Evolutionary conservation across 2,113 vertebrate genomes (phyloP), one percentile per base, ranked within the genome.

Genomic region (Anthoscopus minutus): DNA sequence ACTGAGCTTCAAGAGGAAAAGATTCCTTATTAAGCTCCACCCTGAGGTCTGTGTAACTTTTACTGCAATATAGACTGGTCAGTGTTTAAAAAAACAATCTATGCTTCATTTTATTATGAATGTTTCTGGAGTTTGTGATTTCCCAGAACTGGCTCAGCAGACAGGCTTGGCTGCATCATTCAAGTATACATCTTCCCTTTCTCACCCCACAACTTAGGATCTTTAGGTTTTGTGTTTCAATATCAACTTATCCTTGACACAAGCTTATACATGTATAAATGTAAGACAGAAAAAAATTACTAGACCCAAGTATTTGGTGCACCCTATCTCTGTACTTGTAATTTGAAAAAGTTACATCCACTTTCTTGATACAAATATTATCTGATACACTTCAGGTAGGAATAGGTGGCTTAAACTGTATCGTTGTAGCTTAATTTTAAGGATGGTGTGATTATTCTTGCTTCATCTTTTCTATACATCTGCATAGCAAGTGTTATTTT

Each of bases 1-100:
- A 92, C 97, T 99, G 80, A 99, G 99, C 96, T 99, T 99, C 97
- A 99, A 99, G 97, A 99, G 99, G 96, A 99, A 99, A 92, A 97
- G 98, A 8, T 99, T 99, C 96, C 98, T 99, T 72, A 98, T 99
- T 96, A 99, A 99, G 82, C 98, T 99, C 51, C 99, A 99, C 91
- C 98, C 99, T 45, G 99, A 99, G 71, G 99, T 99, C 84, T 98
- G 99, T 96, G 99, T 99, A 95, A 87, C 98, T 98, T 83, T 89
- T 78, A 31, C 17, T 66, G 28, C 44, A 8, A 19, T 45, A 31
- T 42, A 38, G 14, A 24, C 38, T 78, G 61, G 13, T 58, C 60
- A 51, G 31, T 53, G 13, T 84, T 88, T 35, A 9, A 81, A 86
- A 53, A 81, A 81, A 30, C 0, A 18, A n/a, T 0, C 1, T 28